These are phyloP conservation scores for Chaetura pelagica DNA, from an alignment of 2,113 vertebrate species.

Conservation along the genomic window DNA sequence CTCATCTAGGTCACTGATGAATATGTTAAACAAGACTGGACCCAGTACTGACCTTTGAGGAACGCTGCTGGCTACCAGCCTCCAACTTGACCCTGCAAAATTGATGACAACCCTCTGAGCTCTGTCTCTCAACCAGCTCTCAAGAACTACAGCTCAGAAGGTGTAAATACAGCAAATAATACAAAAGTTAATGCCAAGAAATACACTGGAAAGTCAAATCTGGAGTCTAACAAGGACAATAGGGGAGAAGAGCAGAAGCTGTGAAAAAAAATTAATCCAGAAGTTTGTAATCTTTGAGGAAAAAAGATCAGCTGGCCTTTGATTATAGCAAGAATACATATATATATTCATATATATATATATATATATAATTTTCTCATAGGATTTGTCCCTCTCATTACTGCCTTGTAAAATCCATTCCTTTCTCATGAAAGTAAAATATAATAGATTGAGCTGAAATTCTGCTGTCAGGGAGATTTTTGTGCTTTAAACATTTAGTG, in stretches of 20 bases:
- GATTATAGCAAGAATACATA: background rate
- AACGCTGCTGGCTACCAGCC: no score
- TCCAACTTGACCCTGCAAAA: no score
- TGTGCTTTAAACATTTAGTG: background rate
- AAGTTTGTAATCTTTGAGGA: background rate
- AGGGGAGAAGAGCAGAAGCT: background rate
- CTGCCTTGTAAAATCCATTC: background rate
- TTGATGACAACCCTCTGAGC: no score
- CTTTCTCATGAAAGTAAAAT: background rate
- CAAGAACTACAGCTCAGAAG: background rate
- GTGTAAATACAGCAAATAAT: background rate
- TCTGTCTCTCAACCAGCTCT: no score
- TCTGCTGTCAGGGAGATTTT: constrained; percentile 3
- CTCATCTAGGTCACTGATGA: no score
- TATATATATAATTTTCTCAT: background rate
- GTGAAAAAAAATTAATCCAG: background rate
- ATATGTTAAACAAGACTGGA: no score
- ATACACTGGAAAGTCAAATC: background rate
- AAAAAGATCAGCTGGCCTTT: background rate
- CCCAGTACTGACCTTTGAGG: no score
- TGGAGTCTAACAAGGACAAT: background rate
- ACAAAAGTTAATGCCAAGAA: background rate
- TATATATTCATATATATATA: no score
- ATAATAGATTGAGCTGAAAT: background rate
- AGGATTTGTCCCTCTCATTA: background rate